Evolutionary conservation across 2,888 invertebrate species (phyloP).

Genomic region (Carabus problematicus): DNA sequence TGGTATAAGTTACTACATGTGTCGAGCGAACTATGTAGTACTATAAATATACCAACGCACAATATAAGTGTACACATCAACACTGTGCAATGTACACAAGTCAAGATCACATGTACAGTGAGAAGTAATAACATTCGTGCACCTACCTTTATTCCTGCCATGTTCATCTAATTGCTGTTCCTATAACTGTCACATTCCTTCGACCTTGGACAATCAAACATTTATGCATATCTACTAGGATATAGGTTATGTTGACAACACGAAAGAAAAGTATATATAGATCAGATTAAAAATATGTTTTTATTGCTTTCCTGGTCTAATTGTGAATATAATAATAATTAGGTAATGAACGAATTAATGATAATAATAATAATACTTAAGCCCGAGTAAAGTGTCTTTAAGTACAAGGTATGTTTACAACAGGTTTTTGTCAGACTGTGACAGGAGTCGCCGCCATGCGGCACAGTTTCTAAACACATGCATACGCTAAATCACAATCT

Average conservation of each 20-base stretch:
- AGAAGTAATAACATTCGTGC: background rate
- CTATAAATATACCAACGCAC: too few species aligned
- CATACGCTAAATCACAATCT: conserved; percentile 11
- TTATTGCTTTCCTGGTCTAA: conserved; percentile 59
- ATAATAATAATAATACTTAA: conserved; percentile 45
- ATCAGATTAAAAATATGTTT: conserved; percentile 58
- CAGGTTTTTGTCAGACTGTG: conserved; percentile 20
- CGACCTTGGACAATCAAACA: background rate
- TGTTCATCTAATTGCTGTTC: too few species aligned
- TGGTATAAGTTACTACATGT: background rate
- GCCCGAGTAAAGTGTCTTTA: conserved; percentile 38
- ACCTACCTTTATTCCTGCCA: too few species aligned
- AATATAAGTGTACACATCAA: too few species aligned
- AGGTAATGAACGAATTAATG: conserved; percentile 39
- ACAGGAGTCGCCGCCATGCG: conserved; percentile 31
- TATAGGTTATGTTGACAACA: conserved; percentile 13
- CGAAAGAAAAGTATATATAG: conserved; percentile 45
- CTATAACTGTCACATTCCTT: background rate
- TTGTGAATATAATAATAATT: conserved; percentile 51
- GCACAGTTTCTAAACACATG: conserved; percentile 19
- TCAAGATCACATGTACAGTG: too few species aligned
- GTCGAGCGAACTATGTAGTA: too few species aligned
- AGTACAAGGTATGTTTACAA: conserved; percentile 34
- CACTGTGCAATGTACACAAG: too few species aligned
- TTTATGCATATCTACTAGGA: conserved; percentile 6